Evolutionary conservation across 2,888 invertebrate genomes (phyloP), one percentile per base, ranked within the genome.

Genomic region (Platynereis dumerilii): DNA sequence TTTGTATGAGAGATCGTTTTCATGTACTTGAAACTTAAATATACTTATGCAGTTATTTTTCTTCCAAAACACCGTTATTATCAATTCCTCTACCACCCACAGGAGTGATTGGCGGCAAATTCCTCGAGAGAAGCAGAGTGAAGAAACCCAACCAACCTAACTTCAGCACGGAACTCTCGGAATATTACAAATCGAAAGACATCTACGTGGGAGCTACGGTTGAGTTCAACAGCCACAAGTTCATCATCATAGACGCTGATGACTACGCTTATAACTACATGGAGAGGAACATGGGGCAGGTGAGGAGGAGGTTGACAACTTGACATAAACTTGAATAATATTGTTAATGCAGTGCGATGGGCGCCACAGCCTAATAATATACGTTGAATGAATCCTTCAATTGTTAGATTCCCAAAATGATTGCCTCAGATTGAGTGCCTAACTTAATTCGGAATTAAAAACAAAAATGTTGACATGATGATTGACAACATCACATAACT

Each of bases 271-370:
- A 79, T 72, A 76, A 76, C 61, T 83, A 92, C 78, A 91, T 95
- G 94, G 95, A 96, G 83, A 79, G 90, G 7, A 87, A 93, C 83
- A 86, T 89, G 64, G 84, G 88, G 64, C 88, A 92, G 88, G 93
- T 92, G 69, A 72, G 74, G 5, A 44, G 22, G 3, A 24, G 24
- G 7, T 5, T 52, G 52, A 42, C n/a, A 15, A n/a, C 12, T 15
- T 42, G 44, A 42, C n/a, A 42, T n/a, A 42, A 15, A 15, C 44
- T 42, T 42, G 12, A 42, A 15, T 42, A n/a, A 15, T 42, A 15
- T 42, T 15, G 12, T 42, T 42, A 42, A 42, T 42, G 12, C n/a
- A n/a, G n/a, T n/a, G n/a, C 44, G n/a, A 42, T 15, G 44, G n/a
- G n/a, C n/a, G 44, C 44, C n/a, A 42, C 44, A 42, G 12, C n/a